Base-by-base conservation (phyloP, 2,888 invertebrate genomes). In the Junonia oenone region DNA sequence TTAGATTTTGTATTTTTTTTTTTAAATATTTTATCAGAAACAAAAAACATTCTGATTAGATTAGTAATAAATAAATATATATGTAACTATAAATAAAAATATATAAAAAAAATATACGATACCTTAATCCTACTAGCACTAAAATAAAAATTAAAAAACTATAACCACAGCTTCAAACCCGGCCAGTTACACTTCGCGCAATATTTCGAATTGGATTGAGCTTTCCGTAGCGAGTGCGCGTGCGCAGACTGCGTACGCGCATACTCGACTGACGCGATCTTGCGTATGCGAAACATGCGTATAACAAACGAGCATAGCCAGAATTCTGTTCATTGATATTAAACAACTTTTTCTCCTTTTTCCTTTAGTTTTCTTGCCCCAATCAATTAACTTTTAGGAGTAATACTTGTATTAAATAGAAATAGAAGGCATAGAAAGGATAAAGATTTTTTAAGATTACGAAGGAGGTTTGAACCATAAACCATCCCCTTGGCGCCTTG, bases 161-260 rank as follows among this genome's bases (percentile, higher is more conserved):
- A 9, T 40, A 29, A 26, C 26, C 17, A 48, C 35, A 15, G 14
- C 45, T 47, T 35, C 11, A n/a, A 50, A 35, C 37, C 53, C 35
- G 55, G 55, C 14, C 13, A 43, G 26, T 54, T 15, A 26, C 14
- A 51, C 53, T 68, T 67, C 64, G 62, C 71, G 74, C 68, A 63
- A 58, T 59, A 14, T 48, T 37, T 58, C 56, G 45, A 66, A 63
- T 45, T 64, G 49, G 55, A 48, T 58, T 58, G 56, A 52, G 54
- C 56, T 58, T 61, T 57, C 60, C 54, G 45, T 49, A 54, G 43
- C 61, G 59, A 68, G 61, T 62, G 78, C 86, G 86, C 88, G 82
- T 84, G 82, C 86, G 86, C 86, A 66, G 59, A 63, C 65, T 67
- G 68, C 74, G 72, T 76, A 68, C 81, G 81, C 84, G 78, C 82